These are phyloP conservation scores for Microchrysa polita DNA, from an alignment of 2,888 invertebrate genomes.

Conservation along the genomic window DNA sequence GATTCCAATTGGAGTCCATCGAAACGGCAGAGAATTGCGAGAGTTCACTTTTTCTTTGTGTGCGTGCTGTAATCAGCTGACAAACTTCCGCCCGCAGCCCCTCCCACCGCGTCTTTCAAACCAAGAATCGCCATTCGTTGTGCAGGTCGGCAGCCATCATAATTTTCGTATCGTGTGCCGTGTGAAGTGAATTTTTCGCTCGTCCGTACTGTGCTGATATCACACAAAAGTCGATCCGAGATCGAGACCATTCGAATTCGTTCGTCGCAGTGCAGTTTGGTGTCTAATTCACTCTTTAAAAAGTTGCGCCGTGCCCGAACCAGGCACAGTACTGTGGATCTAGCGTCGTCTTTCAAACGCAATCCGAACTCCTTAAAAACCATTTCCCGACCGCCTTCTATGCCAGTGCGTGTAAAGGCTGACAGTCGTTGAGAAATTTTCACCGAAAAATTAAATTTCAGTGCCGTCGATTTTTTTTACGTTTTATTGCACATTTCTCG, in stretches of 20 bases:
- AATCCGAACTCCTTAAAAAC: conserved; percentile 1
- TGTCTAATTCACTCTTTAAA: conserved; percentile 21
- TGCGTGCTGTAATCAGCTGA: conserved; percentile 19
- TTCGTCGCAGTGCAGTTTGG: background rate
- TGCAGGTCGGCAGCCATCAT: conserved; percentile 4
- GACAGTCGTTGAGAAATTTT: conserved; percentile 18
- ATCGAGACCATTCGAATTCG: too few species aligned
- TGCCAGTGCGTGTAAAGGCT: conserved; percentile 40
- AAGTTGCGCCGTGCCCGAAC: background rate
- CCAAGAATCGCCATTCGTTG: too few species aligned
- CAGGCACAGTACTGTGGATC: conserved; percentile 7
- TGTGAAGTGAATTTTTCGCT: conserved; percentile 5
- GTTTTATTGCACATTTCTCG: background rate
- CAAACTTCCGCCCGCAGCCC: background rate
- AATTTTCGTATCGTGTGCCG: conserved; percentile 1
- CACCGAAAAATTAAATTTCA: background rate
- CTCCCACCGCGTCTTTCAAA: background rate
- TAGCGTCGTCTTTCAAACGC: conserved; percentile 1
- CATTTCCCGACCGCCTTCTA: conserved; percentile 38
- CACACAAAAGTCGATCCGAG: background rate
- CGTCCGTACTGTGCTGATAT: background rate
- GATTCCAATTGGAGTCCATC: background rate
- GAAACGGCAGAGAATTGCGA: background rate
- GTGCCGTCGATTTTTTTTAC: background rate
- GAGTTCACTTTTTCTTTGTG: background rate